These are phyloP conservation scores for Thermophis baileyi DNA, from an alignment of 2,113 vertebrate genomes.

Conservation along the genomic window DNA sequence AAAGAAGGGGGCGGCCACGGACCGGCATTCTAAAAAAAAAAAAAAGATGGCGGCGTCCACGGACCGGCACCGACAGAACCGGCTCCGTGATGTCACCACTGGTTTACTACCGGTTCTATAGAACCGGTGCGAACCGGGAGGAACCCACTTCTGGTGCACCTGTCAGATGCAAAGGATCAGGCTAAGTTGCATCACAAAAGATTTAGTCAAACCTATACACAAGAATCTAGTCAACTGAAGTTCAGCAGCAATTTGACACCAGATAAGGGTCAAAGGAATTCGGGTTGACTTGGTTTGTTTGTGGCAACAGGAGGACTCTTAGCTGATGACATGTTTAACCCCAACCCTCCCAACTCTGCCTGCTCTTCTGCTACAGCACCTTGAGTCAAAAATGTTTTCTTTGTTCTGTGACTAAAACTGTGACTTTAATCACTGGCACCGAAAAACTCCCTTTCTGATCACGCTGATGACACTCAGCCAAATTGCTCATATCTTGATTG, in stretches of 20 bases:
- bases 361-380: not conserved
- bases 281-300: not conserved
- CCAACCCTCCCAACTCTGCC: not conserved
- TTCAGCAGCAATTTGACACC: not conserved
- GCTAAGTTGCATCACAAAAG: not conserved
- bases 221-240: not conserved
- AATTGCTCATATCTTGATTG: not conserved
- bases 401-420: not conserved
- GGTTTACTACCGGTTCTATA: no score
- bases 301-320: not conserved
- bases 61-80: no score
- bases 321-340: not conserved
- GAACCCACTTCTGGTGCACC: no score
- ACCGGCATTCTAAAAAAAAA: no score
- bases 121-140: no score
- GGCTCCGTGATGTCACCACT: no score
- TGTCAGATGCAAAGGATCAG: not conserved
- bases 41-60: no score
- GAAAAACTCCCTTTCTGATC: not conserved
- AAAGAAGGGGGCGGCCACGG: no score
- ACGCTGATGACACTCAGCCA: not conserved
- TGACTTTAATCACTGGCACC: not conserved
- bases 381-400: not conserved
- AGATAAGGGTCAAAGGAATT: not conserved
- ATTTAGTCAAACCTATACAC: not conserved